Evolutionary conservation across 2,888 invertebrate species (phyloP), one percentile per base, ranked within the genome.

Genomic region (Aquatica leii): DNA sequence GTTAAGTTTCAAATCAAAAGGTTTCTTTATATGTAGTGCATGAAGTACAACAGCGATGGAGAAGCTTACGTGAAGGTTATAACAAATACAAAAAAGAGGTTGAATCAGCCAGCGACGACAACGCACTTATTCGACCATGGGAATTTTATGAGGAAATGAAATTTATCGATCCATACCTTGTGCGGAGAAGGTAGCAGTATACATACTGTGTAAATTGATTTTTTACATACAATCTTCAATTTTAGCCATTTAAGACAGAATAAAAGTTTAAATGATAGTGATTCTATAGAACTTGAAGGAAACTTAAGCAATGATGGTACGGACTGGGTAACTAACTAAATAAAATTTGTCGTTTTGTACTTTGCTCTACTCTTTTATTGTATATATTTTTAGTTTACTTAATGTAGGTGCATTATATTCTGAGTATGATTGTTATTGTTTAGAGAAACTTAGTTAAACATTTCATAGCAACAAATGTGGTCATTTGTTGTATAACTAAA

Each of bases 61-160:
- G 69, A 46, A 62, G 60, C 52, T 60, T 74, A 59, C 63, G 72
- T 18, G 72, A 74, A 46, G 49, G 63, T 1, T 73, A 70, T 59
- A 67, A 57, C 17, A 70, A 63, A 43, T 62, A 66, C 17, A 65
- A 61, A 34, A 64, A 64, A 46, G 62, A 56, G 40, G 8, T 66
- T 34, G 56, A 65, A 20, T 37, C 49, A 2, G 35, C 57, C 6
- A 53, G 40, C 8, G 53, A 68, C 24, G 20, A 41, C 8, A 56
- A 58, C 20, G 54, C 35, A 0, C 48, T 34, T 9, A 34, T 62
- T 15, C 60, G 62, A 1, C 58, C 55, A 2, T 71, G 71, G 68
- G 67, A 72, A 40, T 72, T 66, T 62, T 71, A 69, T 35, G 73
- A 73, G 48, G 71, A 73, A 52, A 66, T 73, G 68, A 68, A 71